These are phyloP conservation scores for Perca flavescens DNA, from an alignment of 2,113 vertebrate genomes.

Conservation along the genomic window DNA sequence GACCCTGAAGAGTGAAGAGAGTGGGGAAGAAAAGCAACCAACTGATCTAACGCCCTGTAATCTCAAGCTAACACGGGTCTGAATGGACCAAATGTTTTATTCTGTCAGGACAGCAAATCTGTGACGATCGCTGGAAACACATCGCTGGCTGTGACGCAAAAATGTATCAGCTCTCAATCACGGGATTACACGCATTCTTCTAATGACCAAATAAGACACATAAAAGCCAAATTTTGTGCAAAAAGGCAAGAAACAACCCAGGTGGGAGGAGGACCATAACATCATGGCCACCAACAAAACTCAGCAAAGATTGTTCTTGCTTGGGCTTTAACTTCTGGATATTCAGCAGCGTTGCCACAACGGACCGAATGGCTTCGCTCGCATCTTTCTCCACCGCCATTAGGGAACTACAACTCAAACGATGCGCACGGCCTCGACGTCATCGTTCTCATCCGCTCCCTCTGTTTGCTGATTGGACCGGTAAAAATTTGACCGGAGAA, in stretches of 20 bases:
- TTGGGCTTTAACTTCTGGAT: no score
- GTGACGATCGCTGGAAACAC: slow-evolving; percentile 41
- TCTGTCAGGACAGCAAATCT: slow-evolving; percentile 35
- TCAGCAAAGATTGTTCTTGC: no score
- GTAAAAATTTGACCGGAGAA: no score
- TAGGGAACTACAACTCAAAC: no score
- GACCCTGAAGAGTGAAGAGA: slow-evolving; percentile 58
- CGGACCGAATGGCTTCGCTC: no score
- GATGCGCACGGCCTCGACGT: no score
- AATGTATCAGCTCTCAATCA: slow-evolving; percentile 34
- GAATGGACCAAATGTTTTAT: slow-evolving; percentile 53
- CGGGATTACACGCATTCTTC: slow-evolving; percentile 7
- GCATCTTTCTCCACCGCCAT: no score
- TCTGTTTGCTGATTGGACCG: no score
- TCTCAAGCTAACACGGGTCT: slow-evolving; percentile 24
- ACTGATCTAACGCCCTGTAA: slow-evolving; percentile 19
- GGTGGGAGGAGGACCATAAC: no score
- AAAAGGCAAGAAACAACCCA: slow-evolving; percentile 22
- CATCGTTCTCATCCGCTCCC: no score
- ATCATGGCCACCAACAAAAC: no score
- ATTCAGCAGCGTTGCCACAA: no score
- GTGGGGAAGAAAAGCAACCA: slow-evolving; percentile 22
- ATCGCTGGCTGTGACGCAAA: slow-evolving; percentile 36
- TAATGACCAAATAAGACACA: slow-evolving; percentile 22
- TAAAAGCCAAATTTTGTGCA: slow-evolving; percentile 11